Conservation (phyloP, 2,888 invertebrate species). For the Ramazzottius varieornatus region DNA sequence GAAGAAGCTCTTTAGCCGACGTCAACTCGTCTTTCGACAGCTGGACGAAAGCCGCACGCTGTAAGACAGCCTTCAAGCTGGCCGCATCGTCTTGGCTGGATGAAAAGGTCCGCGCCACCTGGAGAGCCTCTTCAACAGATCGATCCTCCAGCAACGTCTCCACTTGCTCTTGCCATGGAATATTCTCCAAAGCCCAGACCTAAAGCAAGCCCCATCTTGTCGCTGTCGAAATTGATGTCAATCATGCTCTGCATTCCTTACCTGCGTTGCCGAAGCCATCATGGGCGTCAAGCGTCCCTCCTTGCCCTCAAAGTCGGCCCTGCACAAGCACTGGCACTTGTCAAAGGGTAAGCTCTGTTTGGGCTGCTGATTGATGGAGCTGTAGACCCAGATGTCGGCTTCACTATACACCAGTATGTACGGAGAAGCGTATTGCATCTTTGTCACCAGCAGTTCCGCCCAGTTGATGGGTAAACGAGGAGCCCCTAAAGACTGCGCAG, state of each 20-base stretch:
- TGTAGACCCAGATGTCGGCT: background rate
- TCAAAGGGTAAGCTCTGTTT: background rate
- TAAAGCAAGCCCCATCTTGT: background rate
- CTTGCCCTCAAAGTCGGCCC: background rate
- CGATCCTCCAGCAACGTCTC: background rate
- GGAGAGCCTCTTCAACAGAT: background rate
- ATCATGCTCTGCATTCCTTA: too few species aligned
- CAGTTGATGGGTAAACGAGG: background rate
- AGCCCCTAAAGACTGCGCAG: background rate
- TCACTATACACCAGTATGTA: background rate
- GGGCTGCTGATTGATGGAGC: slow-evolving; percentile 3
- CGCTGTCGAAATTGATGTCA: background rate
- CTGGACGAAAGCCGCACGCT: background rate
- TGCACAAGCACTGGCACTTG: background rate
- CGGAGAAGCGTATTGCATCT: background rate
- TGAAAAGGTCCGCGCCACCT: background rate
- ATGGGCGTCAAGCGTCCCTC: background rate
- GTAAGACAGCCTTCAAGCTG: background rate
- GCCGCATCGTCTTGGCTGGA: background rate
- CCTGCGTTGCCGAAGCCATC: background rate
- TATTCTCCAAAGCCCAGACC: slow-evolving; percentile 2
- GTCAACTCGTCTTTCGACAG: background rate
- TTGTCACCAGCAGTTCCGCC: background rate
- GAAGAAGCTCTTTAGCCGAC: background rate
- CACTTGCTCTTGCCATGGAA: slow-evolving; percentile 2